phyloP scores from a whole-genome alignment of 2,888 invertebrate genomes.

The Zygogramma bicolorata region DNA sequence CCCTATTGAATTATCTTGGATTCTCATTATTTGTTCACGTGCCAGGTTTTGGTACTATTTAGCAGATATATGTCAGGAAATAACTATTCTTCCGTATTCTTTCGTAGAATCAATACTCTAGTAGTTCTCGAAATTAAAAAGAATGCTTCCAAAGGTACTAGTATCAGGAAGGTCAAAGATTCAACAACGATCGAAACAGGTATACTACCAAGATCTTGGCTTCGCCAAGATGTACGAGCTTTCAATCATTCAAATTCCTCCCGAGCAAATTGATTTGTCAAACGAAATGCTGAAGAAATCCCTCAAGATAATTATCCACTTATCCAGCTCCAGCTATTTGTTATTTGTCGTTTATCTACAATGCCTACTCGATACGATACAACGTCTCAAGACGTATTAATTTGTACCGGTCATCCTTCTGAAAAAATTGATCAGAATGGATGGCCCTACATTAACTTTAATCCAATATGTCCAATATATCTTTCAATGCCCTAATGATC shows the following conservation, averaged over 20 bases:
- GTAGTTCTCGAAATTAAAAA: no score
- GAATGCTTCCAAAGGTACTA: no score
- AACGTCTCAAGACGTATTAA: not conserved
- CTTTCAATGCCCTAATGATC: slow-evolving; percentile 29
- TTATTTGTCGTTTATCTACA: slow-evolving; percentile 3
- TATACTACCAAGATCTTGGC: no score
- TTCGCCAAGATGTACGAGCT: no score
- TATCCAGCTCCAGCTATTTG: not conserved
- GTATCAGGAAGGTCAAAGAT: no score
- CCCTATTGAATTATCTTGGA: no score
- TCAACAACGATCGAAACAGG: not conserved
- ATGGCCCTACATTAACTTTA: slow-evolving; percentile 28
- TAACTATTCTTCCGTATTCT: no score
- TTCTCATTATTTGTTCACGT: no score
- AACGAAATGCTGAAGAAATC: not conserved
- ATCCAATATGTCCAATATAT: slow-evolving; percentile 35
- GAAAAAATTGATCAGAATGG: slow-evolving; percentile 19
- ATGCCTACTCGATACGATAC: slow-evolving; percentile 5
- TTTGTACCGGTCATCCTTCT: slow-evolving; percentile 2
- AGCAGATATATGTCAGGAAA: no score
- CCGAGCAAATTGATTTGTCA: not conserved
- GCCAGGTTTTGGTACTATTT: no score
- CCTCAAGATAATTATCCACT: not conserved
- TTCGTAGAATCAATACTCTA: no score
- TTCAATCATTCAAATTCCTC: not conserved